These are phyloP conservation scores for Petrocephalus sullivani DNA, from an alignment of 2,797 vertebrate genomes.

Conservation along the genomic window DNA sequence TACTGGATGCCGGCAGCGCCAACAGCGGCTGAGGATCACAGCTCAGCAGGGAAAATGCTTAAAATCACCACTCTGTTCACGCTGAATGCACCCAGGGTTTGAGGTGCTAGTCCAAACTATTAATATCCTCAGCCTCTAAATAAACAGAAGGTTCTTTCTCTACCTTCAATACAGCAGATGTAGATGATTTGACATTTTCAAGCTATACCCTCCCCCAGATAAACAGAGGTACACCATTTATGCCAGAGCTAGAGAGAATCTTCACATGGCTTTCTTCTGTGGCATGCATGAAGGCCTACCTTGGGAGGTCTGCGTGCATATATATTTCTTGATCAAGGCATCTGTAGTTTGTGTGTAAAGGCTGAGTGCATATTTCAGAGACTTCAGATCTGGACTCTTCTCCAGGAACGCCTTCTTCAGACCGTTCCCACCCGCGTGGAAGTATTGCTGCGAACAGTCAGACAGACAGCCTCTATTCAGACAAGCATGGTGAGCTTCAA, in stretches of 20 bases:
- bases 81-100: not conserved
- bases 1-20: not conserved
- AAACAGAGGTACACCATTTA: not conserved
- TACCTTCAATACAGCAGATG: not conserved
- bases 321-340: conserved; percentile 96
- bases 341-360: conserved; percentile 98
- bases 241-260: not conserved
- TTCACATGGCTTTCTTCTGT: not conserved
- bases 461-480: not conserved
- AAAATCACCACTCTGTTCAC: not conserved
- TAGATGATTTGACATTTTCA: not conserved
- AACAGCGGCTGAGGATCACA: not conserved
- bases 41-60: not conserved
- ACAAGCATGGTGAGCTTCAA: not conserved
- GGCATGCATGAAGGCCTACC: conserved; percentile 62
- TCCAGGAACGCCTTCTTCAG: conserved; percentile 97
- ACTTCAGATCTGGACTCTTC: conserved; percentile 90
- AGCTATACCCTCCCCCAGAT: not conserved
- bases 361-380: conserved; percentile 91
- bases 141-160: not conserved
- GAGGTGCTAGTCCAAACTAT: not conserved
- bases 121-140: not conserved
- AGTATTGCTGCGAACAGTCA: conserved; percentile 81
- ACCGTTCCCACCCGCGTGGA: conserved; percentile 95
- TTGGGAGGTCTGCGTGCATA: conserved; percentile 89